Evolutionary conservation across 2,113 vertebrate genomes (phyloP).

Genomic region (Anolis carolinensis): DNA sequence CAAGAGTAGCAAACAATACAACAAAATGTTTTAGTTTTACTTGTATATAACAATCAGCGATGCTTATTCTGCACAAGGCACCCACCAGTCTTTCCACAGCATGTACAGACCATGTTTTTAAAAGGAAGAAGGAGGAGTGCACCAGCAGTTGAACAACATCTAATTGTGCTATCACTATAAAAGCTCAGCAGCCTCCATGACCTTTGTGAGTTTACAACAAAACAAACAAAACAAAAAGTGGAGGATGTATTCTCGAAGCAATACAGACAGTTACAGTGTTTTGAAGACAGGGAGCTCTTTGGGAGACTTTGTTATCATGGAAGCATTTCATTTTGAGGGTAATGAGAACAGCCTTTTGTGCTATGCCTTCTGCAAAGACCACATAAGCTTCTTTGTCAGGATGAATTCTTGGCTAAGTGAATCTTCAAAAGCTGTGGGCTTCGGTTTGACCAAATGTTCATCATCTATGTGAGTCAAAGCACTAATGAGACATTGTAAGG

Average conservation of each 20-base stretch:
- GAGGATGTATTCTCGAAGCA: not conserved
- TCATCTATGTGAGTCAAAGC: not conserved
- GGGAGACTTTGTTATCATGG: not conserved
- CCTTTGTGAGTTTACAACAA: not conserved
- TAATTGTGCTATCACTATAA: not conserved
- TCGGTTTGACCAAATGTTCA: conserved; percentile 1
- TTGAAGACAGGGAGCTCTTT: not conserved
- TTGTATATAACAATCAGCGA: not conserved
- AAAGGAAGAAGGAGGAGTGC: not conserved
- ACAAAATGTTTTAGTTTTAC: not conserved
- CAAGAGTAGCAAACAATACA: not conserved
- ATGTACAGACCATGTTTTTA: not conserved
- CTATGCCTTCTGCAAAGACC: not conserved
- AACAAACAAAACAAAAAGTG: not conserved
- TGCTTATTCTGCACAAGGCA: not conserved
- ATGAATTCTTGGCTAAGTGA: not conserved
- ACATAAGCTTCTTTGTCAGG: not conserved
- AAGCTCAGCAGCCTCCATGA: not conserved
- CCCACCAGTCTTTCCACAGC: not conserved
- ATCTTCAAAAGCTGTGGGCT: not conserved
- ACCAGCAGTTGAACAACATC: not conserved
- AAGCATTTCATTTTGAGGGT: not conserved
- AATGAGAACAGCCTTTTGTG: not conserved
- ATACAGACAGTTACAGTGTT: not conserved
- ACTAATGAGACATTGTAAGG: not conserved